Evolutionary conservation across 1,140 invertebrate genomes (phyloP), one percentile per base, ranked within the genome.

Genomic region (Caerostris darwini): DNA sequence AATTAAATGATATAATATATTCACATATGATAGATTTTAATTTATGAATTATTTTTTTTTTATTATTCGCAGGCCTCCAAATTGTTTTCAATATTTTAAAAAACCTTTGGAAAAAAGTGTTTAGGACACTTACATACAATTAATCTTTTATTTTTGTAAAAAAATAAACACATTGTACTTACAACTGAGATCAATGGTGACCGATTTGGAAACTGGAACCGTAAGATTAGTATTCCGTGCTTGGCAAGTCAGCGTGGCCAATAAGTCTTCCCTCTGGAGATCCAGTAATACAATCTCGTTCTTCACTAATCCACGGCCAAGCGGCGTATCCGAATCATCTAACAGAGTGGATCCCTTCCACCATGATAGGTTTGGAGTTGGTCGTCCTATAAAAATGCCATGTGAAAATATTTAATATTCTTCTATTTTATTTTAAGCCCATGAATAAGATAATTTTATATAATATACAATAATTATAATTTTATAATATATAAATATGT

Each of bases 151-250:
- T 14, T 67, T 67, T 67, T 14, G 64, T 6, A 10, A 7, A n/a
- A 67, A 67, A 67, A 67, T 3, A 14, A 34, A 2, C 2, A 34
- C 34, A 34, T 34, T 34, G 8, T 85, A 95, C 95, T 95, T 94
- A 96, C 95, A 87, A 71, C 95, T 95, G 90, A 96, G 93, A 96
- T 99, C 98, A 92, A 99, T 97, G 95, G 97, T 97, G 19, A 99
- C 97, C n/a, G 97, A 97, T 14, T 97, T 97, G 85, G 97, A 97
- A 19, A 98, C 96, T 81, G 98, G 97, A 77, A 97, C 97, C 57
- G 97, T 97, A 53, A 98, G 97, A 95, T 97, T 97, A 7, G 98
- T 98, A 96, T 98, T 98, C 95, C 97, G 96, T n/a, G 98, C 98
- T 95, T 98, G 97, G 95, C 98, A 98, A 69, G 98, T 98, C 96